Conservation (phyloP, 2,888 invertebrate species). For the Apodemia arnacis region DNA sequence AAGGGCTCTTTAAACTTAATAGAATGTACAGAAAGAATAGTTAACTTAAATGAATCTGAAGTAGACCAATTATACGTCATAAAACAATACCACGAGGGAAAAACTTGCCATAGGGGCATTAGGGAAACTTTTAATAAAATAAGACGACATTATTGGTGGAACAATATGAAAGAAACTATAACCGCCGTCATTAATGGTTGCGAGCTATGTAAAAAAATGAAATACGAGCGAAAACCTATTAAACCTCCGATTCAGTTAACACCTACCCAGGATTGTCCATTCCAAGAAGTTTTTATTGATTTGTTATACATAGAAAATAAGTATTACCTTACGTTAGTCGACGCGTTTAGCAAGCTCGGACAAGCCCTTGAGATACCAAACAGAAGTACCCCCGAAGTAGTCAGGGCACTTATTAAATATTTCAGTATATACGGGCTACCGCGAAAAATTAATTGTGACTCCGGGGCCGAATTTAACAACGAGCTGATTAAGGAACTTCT, state of each 20-base stretch:
- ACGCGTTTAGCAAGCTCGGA: constrained; percentile 74
- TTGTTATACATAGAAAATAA: constrained; percentile 60
- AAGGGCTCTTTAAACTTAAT: constrained; percentile 18
- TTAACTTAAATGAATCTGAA: constrained; percentile 34
- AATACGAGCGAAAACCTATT: constrained; percentile 32
- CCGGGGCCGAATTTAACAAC: constrained; percentile 85
- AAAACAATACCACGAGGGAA: constrained; percentile 28
- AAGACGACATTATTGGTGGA: constrained; percentile 54
- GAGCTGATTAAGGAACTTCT: constrained; percentile 1
- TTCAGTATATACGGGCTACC: constrained; percentile 75
- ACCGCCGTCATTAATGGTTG: constrained; percentile 22
- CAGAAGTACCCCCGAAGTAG: constrained; percentile 58
- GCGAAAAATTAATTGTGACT: constrained; percentile 75
- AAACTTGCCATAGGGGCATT: constrained; percentile 66
- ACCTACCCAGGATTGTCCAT: constrained; percentile 74
- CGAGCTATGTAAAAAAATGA: constrained; percentile 15
- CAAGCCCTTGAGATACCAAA: constrained; percentile 61
- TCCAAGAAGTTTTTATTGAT: constrained; percentile 78
- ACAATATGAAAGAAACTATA: constrained; percentile 55
- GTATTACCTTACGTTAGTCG: constrained; percentile 63
- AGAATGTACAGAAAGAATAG: constrained; percentile 55
- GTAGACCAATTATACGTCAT: too few relatives aligned
- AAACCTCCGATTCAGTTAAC: constrained; percentile 80
- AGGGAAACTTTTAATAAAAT: constrained; percentile 53
- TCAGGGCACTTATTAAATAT: constrained; percentile 62